These are phyloP conservation scores for Altica lythri DNA, from an alignment of 2,888 invertebrate genomes.

Conservation along the genomic window DNA sequence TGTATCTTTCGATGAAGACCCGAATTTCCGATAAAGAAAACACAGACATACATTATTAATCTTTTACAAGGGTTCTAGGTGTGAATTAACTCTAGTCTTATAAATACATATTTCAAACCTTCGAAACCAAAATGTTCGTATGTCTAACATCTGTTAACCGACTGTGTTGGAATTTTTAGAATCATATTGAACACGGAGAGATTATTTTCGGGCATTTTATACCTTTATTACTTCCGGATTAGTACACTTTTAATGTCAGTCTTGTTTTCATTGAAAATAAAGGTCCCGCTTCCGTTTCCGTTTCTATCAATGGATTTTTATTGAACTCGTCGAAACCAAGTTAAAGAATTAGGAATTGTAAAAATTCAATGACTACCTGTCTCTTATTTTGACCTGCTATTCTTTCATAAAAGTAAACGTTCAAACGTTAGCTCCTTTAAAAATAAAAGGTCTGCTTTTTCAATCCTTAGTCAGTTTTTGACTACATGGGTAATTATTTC, in stretches of 20 bases:
- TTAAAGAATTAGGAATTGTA: too few species aligned
- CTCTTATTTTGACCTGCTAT: too few species aligned
- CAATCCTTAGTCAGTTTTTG: too few species aligned
- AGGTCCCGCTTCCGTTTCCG: slow-evolving; percentile 25
- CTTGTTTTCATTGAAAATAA: slow-evolving; percentile 28
- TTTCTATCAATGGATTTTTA: slow-evolving; percentile 12
- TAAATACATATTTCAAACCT: slow-evolving; percentile 5
- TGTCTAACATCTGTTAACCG: slow-evolving; percentile 17
- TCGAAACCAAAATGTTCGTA: slow-evolving; percentile 8
- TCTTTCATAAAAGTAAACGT: too few species aligned
- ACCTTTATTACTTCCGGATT: slow-evolving; percentile 42
- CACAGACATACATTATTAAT: too few species aligned
- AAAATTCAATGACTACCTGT: too few species aligned
- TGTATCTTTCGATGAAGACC: too few species aligned
- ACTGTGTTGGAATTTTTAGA: slow-evolving; percentile 15
- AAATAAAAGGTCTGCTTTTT: too few species aligned
- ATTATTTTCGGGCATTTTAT: slow-evolving; percentile 33
- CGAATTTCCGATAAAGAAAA: background rate
- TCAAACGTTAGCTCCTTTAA: too few species aligned
- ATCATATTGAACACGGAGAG: slow-evolving; percentile 9
- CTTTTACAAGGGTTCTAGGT: background rate
- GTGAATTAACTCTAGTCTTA: slow-evolving; percentile 7
- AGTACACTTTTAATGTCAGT: slow-evolving; percentile 27
- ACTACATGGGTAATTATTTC: too few species aligned
- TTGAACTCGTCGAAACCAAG: too few species aligned